Base-by-base conservation (phyloP, 2,888 invertebrate genomes). In the Drosophila bunnanda region DNA sequence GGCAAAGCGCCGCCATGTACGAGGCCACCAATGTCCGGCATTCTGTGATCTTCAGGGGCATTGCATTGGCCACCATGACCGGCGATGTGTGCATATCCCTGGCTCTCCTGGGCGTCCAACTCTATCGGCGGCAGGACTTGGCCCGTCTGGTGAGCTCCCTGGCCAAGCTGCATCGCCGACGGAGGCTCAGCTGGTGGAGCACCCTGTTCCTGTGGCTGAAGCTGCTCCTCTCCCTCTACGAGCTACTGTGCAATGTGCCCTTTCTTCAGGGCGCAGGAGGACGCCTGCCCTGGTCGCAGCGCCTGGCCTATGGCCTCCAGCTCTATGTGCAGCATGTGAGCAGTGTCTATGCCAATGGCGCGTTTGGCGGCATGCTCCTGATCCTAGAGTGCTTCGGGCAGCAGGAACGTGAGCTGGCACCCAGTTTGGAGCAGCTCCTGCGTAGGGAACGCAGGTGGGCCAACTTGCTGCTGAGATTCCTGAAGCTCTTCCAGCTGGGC, bases 231-330 rank as follows among this genome's bases (percentile, higher is more conserved):
- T 85, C 80, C 36, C 65, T 80, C 2, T 90, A 91, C 58, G 86
- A 89, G 38, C 58, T 90, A 30, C 50, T 87, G 15, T 78, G 88
- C 72, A 90, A 82, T 67, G 69, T 90, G 13, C 92, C 91, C 12
- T 91, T 88, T 46, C 32, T 91, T 34, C 67, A 70, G 4, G 59
- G 79, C 15, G 71, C 79, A 7, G 81, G 82, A 2, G 43, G 56
- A 1, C 71, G 62, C 4, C 74, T 91, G 50, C 65, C 86, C 12
- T 71, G 78, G 58, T 46, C 57, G 25, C 81, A 79, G 55, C 65
- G 90, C 1, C 22, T 83, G 32, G 86, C 85, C n/a, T 91, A 86
- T 58, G 64, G 82, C 6, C 44, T 84, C 32, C 85, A 82, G 43
- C 79, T 89, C 5, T 91, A 89, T 41, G 74, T 91, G 39, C 82